Evolutionary conservation across 2,113 vertebrate genomes (phyloP).

Genomic region (Acanthisitta chloris): DNA sequence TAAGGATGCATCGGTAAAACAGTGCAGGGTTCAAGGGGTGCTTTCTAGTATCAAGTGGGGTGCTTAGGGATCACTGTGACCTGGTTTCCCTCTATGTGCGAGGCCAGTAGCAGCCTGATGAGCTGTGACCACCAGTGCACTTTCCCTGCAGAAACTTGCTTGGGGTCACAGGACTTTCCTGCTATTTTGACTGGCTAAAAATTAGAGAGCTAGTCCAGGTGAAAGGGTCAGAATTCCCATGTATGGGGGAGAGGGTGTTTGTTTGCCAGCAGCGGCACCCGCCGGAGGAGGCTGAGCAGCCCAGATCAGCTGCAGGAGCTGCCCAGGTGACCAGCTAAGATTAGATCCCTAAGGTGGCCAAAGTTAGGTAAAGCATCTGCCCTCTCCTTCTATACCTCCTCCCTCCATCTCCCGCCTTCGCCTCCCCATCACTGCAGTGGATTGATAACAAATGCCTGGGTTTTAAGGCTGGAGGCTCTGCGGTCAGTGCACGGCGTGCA

Average conservation of each 20-base stretch:
- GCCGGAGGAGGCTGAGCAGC: not conserved
- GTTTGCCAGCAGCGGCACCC: not conserved
- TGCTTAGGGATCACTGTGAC: not conserved
- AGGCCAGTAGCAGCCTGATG: not conserved
- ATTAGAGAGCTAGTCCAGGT: accelerated
- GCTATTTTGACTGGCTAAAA: not conserved
- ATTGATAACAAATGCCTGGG: not conserved
- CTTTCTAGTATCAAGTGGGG: not conserved
- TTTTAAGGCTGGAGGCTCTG: not conserved
- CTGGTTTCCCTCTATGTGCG: accelerated
- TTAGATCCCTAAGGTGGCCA: not conserved
- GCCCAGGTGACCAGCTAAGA: not conserved
- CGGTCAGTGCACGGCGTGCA: accelerated
- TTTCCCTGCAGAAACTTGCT: accelerated
- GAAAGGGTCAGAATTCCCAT: not conserved
- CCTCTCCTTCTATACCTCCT: not conserved
- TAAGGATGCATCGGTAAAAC: not conserved
- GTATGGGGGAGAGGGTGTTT: not conserved
- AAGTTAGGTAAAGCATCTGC: not conserved
- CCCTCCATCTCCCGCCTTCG: not conserved
- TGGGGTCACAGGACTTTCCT: accelerated
- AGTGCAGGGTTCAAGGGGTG: not conserved
- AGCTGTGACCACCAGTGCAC: not conserved
- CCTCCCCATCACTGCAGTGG: not conserved
- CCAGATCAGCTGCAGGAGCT: not conserved